phyloP scores from a whole-genome alignment of 2,797 vertebrate genomes.

The Triplophysa yarkandensis region DNA sequence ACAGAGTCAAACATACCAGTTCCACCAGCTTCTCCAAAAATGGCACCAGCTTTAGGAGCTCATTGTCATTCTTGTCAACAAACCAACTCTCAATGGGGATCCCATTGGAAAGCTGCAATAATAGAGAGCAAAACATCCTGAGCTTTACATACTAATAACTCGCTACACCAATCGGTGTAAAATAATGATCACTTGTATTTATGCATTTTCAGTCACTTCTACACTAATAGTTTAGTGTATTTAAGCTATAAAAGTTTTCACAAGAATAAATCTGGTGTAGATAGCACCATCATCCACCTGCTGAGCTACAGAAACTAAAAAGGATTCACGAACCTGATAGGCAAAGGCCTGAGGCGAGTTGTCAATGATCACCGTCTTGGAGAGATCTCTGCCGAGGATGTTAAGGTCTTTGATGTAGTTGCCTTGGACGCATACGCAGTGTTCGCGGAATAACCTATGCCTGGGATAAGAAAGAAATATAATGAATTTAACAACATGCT shows the following conservation, averaged over 20 bases:
- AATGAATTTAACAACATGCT: not conserved
- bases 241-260: not conserved
- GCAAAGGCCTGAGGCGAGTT: conserved; percentile 99
- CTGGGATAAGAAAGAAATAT: conserved; percentile 63
- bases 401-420: conserved; percentile 99
- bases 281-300: not conserved
- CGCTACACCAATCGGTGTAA: not conserved
- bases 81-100: conserved; percentile 99
- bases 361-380: conserved; percentile 99
- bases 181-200: not conserved
- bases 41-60: conserved; percentile 97
- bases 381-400: conserved; percentile 97
- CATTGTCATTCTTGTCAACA: conserved; percentile 98
- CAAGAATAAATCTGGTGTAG: not conserved
- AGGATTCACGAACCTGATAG: conserved; percentile 84
- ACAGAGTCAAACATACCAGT: conserved; percentile 78
- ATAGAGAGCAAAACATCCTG: conserved; percentile 15
- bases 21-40: conserved; percentile 98
- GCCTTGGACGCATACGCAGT: conserved; percentile 98
- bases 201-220: not conserved
- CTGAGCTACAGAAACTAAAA: not conserved
- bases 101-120: conserved; percentile 91
- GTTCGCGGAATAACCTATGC: conserved; percentile 97
- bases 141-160: conserved; percentile 35
- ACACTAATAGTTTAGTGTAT: not conserved